phyloP scores from a whole-genome alignment of 2,797 vertebrate species.

The Cephalopachus bancanus region DNA sequence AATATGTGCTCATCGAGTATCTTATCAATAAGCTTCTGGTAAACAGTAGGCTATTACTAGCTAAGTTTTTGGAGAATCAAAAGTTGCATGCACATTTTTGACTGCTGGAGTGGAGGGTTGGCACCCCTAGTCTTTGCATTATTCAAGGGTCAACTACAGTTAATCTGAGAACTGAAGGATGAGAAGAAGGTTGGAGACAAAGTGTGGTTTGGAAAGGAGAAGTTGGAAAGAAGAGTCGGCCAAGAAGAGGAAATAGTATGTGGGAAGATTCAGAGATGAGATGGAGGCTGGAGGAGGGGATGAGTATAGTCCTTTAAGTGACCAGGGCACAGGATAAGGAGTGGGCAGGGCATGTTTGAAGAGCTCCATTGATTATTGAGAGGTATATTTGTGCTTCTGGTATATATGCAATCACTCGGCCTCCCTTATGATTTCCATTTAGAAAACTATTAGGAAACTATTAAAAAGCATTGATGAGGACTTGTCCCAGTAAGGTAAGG shows the following conservation, averaged over 20 bases:
- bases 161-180: background rate
- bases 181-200: background rate
- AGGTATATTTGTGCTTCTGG: background rate
- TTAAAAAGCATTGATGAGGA: background rate
- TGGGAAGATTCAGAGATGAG: background rate
- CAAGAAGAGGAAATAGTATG: background rate
- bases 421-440: background rate
- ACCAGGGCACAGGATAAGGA: background rate
- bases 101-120: background rate
- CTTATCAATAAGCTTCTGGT: background rate
- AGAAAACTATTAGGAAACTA: background rate
- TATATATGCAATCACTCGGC: fast-evolving
- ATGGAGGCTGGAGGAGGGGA: fast-evolving
- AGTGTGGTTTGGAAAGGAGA: fast-evolving
- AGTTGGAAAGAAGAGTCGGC: background rate
- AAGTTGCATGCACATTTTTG: background rate
- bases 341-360: fast-evolving
- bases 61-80: background rate
- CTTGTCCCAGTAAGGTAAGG: background rate
- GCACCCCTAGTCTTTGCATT: background rate
- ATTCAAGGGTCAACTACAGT: background rate
- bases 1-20: background rate
- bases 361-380: background rate
- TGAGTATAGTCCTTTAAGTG: fast-evolving
- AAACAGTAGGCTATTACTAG: background rate